Conservation (phyloP, 2,888 invertebrate genomes). For the Protophormia terraenovae region DNA sequence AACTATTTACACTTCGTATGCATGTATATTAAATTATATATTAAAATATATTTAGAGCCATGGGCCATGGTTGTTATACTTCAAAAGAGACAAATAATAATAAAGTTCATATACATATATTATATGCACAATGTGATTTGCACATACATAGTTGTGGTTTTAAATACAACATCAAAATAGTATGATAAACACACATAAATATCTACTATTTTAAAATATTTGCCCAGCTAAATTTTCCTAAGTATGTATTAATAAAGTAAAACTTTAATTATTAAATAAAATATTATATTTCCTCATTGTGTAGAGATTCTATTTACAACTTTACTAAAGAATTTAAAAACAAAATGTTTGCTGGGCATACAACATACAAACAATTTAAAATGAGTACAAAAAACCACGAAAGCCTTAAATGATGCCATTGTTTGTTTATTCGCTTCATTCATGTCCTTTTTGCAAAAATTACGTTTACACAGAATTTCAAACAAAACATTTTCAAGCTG, state of each 20-base stretch:
- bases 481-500: neutral
- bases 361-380: neutral
- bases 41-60: neutral
- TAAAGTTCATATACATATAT: too few species aligned
- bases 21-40: neutral
- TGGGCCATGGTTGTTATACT: neutral
- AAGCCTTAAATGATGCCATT: constrained; percentile 34
- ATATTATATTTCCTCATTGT: too few species aligned
- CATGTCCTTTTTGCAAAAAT: neutral
- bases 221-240: neutral
- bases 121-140: neutral
- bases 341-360: neutral
- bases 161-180: neutral
- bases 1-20: neutral
- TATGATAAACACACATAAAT: neutral
- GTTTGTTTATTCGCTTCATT: constrained; percentile 6
- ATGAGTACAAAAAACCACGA: neutral
- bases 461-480: neutral
- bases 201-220: neutral
- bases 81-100: neutral
- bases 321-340: too few species aligned
- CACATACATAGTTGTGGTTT: constrained; percentile 1
- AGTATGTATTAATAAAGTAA: neutral
- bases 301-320: too few species aligned
- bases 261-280: too few species aligned